These are phyloP conservation scores for Microctonus brassicae DNA, from an alignment of 2,888 invertebrate genomes.

Conservation along the genomic window DNA sequence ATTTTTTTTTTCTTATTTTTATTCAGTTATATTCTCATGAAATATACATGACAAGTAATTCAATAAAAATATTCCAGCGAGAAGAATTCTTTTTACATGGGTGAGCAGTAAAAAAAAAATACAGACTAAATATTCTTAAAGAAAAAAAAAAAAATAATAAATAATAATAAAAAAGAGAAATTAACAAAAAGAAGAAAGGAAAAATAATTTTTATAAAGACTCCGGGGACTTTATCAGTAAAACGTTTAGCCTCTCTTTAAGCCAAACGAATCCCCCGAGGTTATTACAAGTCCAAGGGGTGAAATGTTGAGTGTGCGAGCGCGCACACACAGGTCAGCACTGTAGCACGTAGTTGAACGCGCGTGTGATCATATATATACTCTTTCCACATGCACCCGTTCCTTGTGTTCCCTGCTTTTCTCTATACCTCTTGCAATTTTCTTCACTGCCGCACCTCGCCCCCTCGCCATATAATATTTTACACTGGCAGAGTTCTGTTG, in stretches of 20 bases:
- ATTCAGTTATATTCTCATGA: not conserved
- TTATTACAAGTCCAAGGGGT: conserved; percentile 11
- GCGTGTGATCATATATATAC: conserved; percentile 14
- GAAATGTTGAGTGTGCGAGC: not conserved
- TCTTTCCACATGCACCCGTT: not conserved
- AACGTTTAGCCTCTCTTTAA: conserved; percentile 21
- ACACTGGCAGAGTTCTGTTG: conserved; percentile 48
- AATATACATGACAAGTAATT: conserved; percentile 5
- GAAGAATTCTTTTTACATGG: not conserved
- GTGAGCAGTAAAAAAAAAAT: not conserved
- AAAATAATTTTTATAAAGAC: not conserved
- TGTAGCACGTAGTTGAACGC: conserved; percentile 8
- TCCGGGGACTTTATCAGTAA: conserved; percentile 17
- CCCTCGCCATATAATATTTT: conserved; percentile 49
- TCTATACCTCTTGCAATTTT: not conserved
- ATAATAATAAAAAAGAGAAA: not conserved
- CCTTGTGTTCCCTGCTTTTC: not conserved
- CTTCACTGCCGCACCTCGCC: not conserved
- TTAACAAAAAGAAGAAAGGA: not conserved
- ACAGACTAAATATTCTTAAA: not conserved
- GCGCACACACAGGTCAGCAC: not conserved
- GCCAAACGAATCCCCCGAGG: conserved; percentile 3
- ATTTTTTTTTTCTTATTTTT: not conserved
- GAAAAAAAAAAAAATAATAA: not conserved
- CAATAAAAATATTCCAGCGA: not conserved